Conservation (phyloP, 2,113 vertebrate species). For the Gymnarchus niloticus region DNA sequence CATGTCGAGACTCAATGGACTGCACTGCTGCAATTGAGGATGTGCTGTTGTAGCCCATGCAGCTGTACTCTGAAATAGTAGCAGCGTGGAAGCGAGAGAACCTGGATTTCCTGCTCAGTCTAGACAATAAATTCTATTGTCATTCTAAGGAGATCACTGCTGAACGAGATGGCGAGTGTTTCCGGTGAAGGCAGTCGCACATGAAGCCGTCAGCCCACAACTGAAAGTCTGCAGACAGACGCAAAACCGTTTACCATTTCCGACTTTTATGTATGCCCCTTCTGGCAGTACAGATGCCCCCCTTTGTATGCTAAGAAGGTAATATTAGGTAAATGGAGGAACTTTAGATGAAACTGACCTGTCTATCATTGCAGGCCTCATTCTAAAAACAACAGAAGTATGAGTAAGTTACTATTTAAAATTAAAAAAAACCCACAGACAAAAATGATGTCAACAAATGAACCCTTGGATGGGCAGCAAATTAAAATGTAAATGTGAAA, state of each 20-base stretch:
- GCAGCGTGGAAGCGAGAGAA: neutral
- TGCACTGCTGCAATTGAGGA: neutral
- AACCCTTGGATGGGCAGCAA: neutral
- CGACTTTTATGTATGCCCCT: neutral
- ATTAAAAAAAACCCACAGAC: neutral
- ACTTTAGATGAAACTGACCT: neutral
- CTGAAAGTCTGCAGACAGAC: neutral
- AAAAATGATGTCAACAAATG: neutral
- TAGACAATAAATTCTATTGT: slow-evolving; percentile 22
- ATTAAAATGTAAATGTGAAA: neutral
- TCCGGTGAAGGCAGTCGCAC: neutral
- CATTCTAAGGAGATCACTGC: neutral
- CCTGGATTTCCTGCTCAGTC: neutral
- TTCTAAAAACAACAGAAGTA: neutral
- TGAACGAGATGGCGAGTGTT: neutral
- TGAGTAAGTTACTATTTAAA: no score
- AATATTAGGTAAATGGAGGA: neutral
- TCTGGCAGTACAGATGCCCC: neutral
- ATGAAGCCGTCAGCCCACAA: neutral
- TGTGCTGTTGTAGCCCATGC: neutral
- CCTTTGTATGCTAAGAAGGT: neutral
- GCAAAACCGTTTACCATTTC: neutral
- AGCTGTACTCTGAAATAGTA: neutral
- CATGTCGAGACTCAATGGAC: no score
- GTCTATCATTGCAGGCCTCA: neutral